phyloP scores from a whole-genome alignment of 64 coral and sea anemone genomes.

The Porites australiensis region DNA sequence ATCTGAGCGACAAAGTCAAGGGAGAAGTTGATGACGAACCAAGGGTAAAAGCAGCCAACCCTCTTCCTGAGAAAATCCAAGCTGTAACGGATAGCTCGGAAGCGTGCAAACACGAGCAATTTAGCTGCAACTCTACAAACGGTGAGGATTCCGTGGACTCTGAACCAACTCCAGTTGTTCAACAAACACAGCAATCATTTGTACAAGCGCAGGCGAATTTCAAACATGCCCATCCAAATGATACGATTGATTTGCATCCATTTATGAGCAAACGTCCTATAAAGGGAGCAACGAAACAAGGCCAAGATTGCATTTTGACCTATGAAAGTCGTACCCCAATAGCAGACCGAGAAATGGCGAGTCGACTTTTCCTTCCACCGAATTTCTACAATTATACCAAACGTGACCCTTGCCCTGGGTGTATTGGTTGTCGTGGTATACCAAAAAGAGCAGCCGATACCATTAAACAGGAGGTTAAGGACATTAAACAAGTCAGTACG shows the following conservation, averaged over 20 bases:
- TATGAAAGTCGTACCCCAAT: constrained; percentile 74
- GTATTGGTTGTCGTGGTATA: constrained; percentile 45
- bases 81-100: constrained; percentile 67
- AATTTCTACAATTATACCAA: constrained; percentile 90
- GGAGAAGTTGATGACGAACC: constrained; percentile 35
- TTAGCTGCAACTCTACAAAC: neutral
- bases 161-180: neutral
- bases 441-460: neutral
- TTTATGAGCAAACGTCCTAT: constrained; percentile 66
- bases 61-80: constrained; percentile 67
- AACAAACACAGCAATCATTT: neutral
- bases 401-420: constrained; percentile 56
- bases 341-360: constrained; percentile 77
- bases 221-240: neutral
- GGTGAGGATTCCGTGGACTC: neutral
- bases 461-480: constrained; percentile 60
- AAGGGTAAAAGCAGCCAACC: constrained; percentile 79
- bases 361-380: constrained; percentile 67
- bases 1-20: constrained; percentile 10
- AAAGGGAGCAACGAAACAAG: constrained; percentile 52
- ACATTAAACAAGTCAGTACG: neutral
- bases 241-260: constrained; percentile 30
- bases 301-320: constrained; percentile 76
- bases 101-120: neutral
- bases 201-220: neutral